Percentiles rank a stretch among this genome's conserved stretches.
Conservation (phyloP, 2,888 invertebrate genomes). For the Nemotelus pantherinus region DNA sequence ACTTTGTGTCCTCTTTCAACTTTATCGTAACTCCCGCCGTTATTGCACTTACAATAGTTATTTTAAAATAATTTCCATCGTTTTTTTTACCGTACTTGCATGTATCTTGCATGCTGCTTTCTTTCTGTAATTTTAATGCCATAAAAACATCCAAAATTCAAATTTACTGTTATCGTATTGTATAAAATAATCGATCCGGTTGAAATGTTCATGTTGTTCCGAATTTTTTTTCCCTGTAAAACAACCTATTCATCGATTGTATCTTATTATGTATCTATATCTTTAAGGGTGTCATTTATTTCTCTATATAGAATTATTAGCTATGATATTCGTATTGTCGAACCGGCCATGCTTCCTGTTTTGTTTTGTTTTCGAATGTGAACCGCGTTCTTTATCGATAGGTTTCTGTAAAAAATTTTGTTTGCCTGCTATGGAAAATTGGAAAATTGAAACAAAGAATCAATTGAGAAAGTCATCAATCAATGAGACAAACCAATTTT, state of each 20-base stretch:
- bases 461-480: background rate
- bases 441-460: slow-evolving; percentile 7
- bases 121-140: background rate
- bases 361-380: slow-evolving; percentile 26
- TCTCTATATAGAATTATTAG: background rate
- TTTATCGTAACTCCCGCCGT: background rate
- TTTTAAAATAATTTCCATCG: no score
- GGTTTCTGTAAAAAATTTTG: slow-evolving; percentile 29
- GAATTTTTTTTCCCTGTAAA: no score
- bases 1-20: background rate
- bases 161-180: no score
- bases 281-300: slow-evolving; percentile 31
- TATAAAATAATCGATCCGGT: no score
- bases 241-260: no score
- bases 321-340: background rate
- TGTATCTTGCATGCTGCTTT: background rate
- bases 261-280: background rate
- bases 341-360: slow-evolving; percentile 3
- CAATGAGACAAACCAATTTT: slow-evolving; percentile 17
- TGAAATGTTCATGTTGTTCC: no score
- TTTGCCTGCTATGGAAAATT: slow-evolving; percentile 15
- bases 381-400: slow-evolving; percentile 16
- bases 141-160: no score
- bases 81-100: background rate
- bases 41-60: background rate